These are phyloP conservation scores for Andrena camellia DNA, from an alignment of 2,888 invertebrate genomes.

Conservation along the genomic window DNA sequence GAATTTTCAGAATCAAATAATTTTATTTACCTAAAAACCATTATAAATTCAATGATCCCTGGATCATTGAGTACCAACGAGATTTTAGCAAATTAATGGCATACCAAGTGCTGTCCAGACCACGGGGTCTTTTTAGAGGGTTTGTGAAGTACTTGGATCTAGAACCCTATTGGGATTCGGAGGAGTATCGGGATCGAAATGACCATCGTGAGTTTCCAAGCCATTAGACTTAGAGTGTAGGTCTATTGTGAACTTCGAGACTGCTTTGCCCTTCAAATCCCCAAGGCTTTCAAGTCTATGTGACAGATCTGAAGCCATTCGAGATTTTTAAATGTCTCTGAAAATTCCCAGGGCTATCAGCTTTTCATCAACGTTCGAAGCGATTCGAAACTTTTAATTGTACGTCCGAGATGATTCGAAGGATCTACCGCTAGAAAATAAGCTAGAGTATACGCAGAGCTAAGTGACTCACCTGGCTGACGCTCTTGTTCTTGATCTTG, in stretches of 20 bases:
- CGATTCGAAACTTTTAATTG: conserved; percentile 7
- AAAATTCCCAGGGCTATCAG: background rate
- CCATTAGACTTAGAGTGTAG: background rate
- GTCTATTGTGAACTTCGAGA: background rate
- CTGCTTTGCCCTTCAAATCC: background rate
- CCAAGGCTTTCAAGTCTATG: background rate
- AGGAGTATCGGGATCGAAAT: background rate
- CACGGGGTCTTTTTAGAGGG: too few relatives aligned
- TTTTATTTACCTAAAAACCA: too few relatives aligned
- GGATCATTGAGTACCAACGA: too few relatives aligned
- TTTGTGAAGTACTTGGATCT: too few relatives aligned
- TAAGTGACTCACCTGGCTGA: conserved; percentile 88
- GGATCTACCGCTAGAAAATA: background rate
- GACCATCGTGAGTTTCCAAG: background rate
- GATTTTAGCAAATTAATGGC: too few relatives aligned
- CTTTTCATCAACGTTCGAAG: background rate
- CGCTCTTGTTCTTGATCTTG: conserved; percentile 90
- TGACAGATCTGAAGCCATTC: too few relatives aligned
- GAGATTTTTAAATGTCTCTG: background rate
- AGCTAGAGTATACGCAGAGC: background rate
- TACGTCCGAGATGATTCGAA: background rate
- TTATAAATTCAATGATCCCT: too few relatives aligned
- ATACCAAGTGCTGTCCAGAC: too few relatives aligned
- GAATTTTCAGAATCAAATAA: too few relatives aligned
- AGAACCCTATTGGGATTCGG: too few relatives aligned